Base-by-base conservation (phyloP, 1,140 invertebrate species). In the Phenacoccus solenopsis region DNA sequence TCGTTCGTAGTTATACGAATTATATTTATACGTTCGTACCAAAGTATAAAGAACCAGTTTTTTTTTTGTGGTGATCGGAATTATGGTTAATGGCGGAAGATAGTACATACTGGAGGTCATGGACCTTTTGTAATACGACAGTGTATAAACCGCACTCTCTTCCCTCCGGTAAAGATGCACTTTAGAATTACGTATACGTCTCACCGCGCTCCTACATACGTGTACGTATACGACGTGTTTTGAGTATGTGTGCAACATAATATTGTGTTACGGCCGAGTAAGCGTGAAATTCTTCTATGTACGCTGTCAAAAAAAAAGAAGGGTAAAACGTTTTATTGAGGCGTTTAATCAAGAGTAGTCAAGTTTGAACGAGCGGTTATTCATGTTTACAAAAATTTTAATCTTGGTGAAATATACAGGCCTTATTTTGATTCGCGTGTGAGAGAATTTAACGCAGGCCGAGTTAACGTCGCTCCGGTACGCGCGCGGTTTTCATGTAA, bases 351-450 rank as follows among this genome's bases (percentile, higher is more conserved):
- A 49, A 49, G 38, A 49, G 38, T 49, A 49, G 38, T 49, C 38
- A 49, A 49, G 38, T 49, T 49, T 49, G 38, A 49, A 49, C 38
- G 38, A 49, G 38, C 38, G 38, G 38, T 49, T 49, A 49, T 49
- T 49, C 38, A 49, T 49, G 38, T 49, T 49, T 49, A 49, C 38
- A 49, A 49, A 49, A 49, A 49, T 49, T 49, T 49, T 49, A 49
- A 49, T 49, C 38, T 49, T 49, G 38, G 38, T 49, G 16, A 49
- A 49, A 49, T 49, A n/a, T n/a, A 49, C 38, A 5, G 5, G 38
- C 38, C 38, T 49, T 49, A 49, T 49, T 49, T 49, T 49, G 38
- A 49, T 49, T 49, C 38, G 38, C 38, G 38, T 49, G 38, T 49
- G 38, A 49, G 38, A 49, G 38, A 49, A 49, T 49, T 49, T 49